phyloP scores from a whole-genome alignment of 2,113 vertebrate genomes.

The Cavia aperea region DNA sequence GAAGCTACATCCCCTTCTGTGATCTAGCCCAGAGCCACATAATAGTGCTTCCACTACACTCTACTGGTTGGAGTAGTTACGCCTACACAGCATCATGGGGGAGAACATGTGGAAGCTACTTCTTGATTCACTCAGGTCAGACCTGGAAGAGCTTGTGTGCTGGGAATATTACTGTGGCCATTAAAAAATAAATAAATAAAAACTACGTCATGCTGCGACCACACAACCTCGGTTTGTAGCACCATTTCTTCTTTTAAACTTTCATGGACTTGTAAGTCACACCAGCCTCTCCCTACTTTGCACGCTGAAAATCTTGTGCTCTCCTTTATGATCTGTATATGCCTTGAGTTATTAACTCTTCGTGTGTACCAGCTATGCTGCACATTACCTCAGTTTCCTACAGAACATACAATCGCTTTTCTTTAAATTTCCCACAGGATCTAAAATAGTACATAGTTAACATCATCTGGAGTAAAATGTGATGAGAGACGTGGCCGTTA shows the following conservation, averaged over 20 bases:
- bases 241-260: background rate
- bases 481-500: background rate
- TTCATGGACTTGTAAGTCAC: background rate
- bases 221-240: background rate
- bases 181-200: background rate
- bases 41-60: background rate
- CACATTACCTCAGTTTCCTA: background rate
- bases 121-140: background rate
- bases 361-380: background rate
- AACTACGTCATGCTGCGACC: background rate
- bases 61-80: background rate
- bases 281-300: background rate
- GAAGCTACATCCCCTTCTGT: background rate
- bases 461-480: background rate
- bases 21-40: background rate
- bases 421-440: background rate
- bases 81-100: background rate
- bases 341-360: background rate
- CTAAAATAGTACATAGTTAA: background rate
- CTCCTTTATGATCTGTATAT: background rate
- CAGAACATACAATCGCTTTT: background rate
- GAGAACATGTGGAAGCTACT: background rate
- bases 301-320: background rate
- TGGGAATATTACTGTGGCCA: background rate
- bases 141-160: background rate